Base-by-base conservation (phyloP, 2,113 vertebrate genomes). In the Rhabdornis inornatus region DNA sequence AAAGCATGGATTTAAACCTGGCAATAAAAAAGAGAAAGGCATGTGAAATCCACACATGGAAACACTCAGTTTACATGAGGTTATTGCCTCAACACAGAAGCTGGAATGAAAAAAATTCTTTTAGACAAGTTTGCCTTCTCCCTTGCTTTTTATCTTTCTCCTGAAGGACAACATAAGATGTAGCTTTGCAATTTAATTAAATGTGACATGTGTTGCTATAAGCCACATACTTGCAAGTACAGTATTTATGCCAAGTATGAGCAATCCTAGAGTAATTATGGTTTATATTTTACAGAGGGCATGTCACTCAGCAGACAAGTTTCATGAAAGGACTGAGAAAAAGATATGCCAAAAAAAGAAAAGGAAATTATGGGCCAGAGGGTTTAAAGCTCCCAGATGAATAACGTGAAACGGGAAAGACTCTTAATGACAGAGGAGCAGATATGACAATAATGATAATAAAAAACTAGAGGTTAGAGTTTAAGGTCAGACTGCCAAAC, bases 201-300 rank as follows among this genome's bases (percentile, higher is more conserved):
- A 95, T n/a, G 65, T 95, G 96, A 94, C 95, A 92, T 18, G 28
- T 95, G 92, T 95, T 95, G 94, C 92, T 96, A 89, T 90, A 94
- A 96, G 92, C 91, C 79, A 95, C 85, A 76, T 86, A 63, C 78
- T 96, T 91, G 50, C 89, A 94, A 96, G 93, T 87, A 77, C 45
- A 88, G 92, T 94, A 90, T 94, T 96, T 94, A 96, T 96, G 96
- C 94, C 94, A 92, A 96, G 87, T 89, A 97, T 92, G 93, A 96
- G 87, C 90, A 92, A 94, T 95, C 90, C 79, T 74, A 19, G 53
- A 84, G 84, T 92, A 95, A 96, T 96, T 95, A 97, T 60, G 95
- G 93, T 66, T 91, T 94, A 59, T 82, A 75, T 75, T 95, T 93
- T 96, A 95, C 83, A 86, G 89, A 92, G 94, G 94, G 94, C 94